Base-by-base conservation (phyloP, 2,797 vertebrate species). In the Argya squamiceps region DNA sequence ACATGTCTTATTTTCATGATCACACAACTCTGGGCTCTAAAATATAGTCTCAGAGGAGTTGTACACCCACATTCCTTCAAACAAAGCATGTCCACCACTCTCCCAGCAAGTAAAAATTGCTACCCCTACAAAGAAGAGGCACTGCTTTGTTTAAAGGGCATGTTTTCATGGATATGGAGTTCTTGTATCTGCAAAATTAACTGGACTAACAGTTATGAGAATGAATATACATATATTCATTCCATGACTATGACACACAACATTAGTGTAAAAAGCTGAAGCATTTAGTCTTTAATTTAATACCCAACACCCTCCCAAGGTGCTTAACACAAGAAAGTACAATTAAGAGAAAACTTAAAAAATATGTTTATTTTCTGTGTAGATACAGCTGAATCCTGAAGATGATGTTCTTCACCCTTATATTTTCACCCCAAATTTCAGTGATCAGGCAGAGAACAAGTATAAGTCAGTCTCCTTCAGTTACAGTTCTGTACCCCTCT, bases 281-380 rank as follows among this genome's bases (percentile, higher is more conserved):
- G 19, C 16, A 55, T 50, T 91, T 49, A 65, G 43, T 30, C 44
- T 71, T 68, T n/a, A 60, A 0, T 55, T 2, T 27, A 79, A 27
- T 10, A 70, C 1, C 1, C 1, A 85, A 65, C 1, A 4, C 12
- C 10, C 32, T 58, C 65, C 70, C 0, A 3, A 90, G 46, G 81
- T 27, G 64, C 4, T 88, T 73, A 73, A 86, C 19, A 68, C n/a
- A 88, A 74, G 5, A 92, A 89, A 87, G 34, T n/a, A 88, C 50
- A 79, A 46, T 37, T 53, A 67, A 39, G 30, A 82, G 55, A 90
- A 85, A 82, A 73, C 52, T 93, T 87, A 46, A 74, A 87, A 79
- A 23, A 76, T 1, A 12, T 6, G 9, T 96, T 97, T 97, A 96
- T 96, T 95, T 93, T 64, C 24, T 63, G 46, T 8, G 26, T 30